A percentile compares a stretch with the other conserved stretches of the same genome.
phyloP scores from a whole-genome alignment of 2,888 invertebrate species.

The Taenaris catops region DNA sequence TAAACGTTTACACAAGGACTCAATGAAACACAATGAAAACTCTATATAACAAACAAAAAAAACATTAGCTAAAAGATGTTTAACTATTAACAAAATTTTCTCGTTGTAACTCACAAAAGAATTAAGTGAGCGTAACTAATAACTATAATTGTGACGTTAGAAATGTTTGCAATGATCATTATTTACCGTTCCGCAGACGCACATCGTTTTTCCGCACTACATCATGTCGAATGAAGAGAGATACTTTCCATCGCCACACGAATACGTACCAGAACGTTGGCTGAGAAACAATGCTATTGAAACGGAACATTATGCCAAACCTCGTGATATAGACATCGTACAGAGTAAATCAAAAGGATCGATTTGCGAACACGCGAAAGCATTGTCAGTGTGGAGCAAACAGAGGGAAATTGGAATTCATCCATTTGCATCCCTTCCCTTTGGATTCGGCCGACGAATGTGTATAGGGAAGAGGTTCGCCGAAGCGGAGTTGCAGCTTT shows the following conservation, averaged over 20 bases:
- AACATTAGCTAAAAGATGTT: no score
- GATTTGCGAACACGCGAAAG: constrained; percentile 23
- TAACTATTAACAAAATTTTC: no score
- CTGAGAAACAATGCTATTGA: constrained; percentile 39
- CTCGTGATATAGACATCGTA: constrained; percentile 3
- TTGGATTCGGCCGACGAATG: constrained; percentile 88
- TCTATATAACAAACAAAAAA: no score
- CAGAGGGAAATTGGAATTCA: constrained; percentile 82
- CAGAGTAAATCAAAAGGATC: constrained; percentile 12
- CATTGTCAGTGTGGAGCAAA: constrained; percentile 42
- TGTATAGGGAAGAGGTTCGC: constrained; percentile 90
- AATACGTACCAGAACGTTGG: constrained; percentile 90
- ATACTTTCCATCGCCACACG: constrained; percentile 85
- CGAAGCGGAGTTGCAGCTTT: constrained; percentile 87
- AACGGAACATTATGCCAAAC: constrained; percentile 1
- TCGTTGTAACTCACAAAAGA: no score
- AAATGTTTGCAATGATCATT: no score
- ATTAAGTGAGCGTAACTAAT: no score
- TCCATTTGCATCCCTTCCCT: constrained; percentile 87
- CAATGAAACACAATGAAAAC: no score
- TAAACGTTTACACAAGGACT: no score
- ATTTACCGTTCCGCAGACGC: constrained; percentile 80
- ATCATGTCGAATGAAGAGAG: constrained; percentile 85
- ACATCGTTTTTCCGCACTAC: constrained; percentile 89
- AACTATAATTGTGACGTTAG: no score